Percentiles rank a stretch among this genome's conserved stretches.
Conservation (phyloP, 2,888 invertebrate species). For the Drosophila borborema region DNA sequence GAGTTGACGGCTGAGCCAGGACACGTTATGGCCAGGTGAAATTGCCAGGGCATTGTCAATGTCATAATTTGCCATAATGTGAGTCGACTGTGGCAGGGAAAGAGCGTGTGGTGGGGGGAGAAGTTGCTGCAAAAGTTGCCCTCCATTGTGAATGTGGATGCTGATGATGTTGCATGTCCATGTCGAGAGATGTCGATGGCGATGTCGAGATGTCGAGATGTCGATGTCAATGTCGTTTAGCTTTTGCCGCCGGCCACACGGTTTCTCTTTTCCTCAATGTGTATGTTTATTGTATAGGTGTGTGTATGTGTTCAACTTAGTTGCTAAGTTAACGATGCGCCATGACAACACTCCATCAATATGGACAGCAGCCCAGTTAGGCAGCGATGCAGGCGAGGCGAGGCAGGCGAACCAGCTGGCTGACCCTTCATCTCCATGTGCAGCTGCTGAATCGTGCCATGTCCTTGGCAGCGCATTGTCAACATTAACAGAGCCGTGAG, state of each 20-base stretch:
- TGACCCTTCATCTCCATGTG: neutral
- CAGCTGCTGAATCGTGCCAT: conserved; percentile 50
- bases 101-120: neutral
- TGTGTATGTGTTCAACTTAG: conserved; percentile 48
- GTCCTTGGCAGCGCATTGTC: conserved; percentile 74
- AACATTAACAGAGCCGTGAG: conserved; percentile 73
- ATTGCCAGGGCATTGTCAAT: conserved; percentile 65
- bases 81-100: neutral
- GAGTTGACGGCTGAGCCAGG: conserved; percentile 28
- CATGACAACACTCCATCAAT: conserved; percentile 64
- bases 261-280: neutral
- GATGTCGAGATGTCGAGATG: conserved; percentile 60
- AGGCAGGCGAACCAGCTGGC: neutral
- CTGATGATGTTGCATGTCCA: conserved; percentile 66
- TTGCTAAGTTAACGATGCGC: conserved; percentile 66
- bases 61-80: conserved; percentile 78
- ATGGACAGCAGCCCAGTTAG: conserved; percentile 54
- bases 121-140: conserved; percentile 14
- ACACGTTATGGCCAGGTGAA: conserved; percentile 57
- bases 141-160: conserved; percentile 43
- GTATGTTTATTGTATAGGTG: conserved; percentile 5
- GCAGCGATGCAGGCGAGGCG: conserved; percentile 5
- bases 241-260: conserved; percentile 35
- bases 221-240: conserved; percentile 64
- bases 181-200: conserved; percentile 62